Conservation (phyloP, 2,113 vertebrate genomes). For the Spheniscus mendiculus region DNA sequence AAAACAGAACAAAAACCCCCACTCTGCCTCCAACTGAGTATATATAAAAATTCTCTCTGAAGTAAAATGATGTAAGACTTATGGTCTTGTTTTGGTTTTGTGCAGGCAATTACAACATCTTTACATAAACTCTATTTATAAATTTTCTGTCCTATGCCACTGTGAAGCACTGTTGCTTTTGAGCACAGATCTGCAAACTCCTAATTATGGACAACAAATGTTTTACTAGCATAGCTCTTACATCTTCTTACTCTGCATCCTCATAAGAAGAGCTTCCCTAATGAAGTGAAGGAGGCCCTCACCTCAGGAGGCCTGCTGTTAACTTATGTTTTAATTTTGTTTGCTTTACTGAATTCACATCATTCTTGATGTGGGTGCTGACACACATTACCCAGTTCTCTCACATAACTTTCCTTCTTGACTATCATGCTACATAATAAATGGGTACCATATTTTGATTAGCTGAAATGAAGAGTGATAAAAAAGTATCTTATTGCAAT, state of each 20-base stretch:
- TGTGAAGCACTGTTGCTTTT: background rate
- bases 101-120: background rate
- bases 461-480: background rate
- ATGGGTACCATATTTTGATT: background rate
- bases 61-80: background rate
- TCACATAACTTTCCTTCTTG: background rate
- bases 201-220: background rate
- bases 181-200: background rate
- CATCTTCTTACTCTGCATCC: background rate
- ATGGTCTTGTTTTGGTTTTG: background rate
- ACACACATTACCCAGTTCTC: background rate
- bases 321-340: background rate
- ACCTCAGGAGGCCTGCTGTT: background rate
- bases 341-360: background rate
- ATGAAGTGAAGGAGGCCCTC: background rate
- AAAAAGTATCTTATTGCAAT: background rate
- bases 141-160: background rate
- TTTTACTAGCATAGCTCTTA: background rate
- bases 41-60: background rate
- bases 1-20: background rate
- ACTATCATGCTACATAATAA: background rate
- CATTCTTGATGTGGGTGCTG: background rate
- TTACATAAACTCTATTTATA: background rate
- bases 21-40: background rate
- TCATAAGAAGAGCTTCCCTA: background rate